Conservation (phyloP, 2,113 vertebrate species). For the Malaclemys terrapin region DNA sequence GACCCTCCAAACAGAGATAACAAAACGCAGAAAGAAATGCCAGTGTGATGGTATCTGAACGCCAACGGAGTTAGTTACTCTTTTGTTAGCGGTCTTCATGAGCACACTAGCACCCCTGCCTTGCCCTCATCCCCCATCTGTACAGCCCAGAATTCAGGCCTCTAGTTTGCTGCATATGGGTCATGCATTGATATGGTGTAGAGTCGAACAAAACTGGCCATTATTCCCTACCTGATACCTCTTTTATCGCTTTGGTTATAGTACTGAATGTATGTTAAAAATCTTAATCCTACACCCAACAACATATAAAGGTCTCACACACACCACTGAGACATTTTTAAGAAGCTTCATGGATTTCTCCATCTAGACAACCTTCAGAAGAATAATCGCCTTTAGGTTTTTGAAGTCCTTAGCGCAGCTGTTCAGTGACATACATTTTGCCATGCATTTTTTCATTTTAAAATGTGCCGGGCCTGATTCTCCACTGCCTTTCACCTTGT, state of each 20-base stretch:
- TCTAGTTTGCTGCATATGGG: conserved; percentile 29
- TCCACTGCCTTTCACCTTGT: conserved; percentile 18
- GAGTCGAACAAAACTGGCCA: conserved; percentile 81
- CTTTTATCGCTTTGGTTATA: conserved; percentile 84
- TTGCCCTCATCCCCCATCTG: conserved; percentile 44
- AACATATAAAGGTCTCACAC: conserved; percentile 41
- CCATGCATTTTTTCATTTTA: background rate
- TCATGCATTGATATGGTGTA: conserved; percentile 56
- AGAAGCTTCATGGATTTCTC: conserved; percentile 41
- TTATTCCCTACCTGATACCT: conserved; percentile 78
- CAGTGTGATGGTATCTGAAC: conserved; percentile 81
- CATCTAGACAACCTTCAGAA: conserved; percentile 31
- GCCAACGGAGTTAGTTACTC: conserved; percentile 80
- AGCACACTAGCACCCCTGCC: conserved; percentile 68
- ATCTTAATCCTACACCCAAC: conserved; percentile 53
- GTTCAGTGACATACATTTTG: background rate
- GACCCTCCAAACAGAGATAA: conserved; percentile 42
- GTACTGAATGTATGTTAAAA: conserved; percentile 73
- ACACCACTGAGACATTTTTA: conserved; percentile 45
- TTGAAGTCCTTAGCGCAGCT: conserved; percentile 8
- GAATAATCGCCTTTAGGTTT: conserved; percentile 28
- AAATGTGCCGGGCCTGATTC: background rate
- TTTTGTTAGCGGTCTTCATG: conserved; percentile 85
- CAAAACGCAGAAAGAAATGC: conserved; percentile 58
- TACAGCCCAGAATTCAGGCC: conserved; percentile 45